Percentiles rank a stretch among this genome's conserved stretches.
Conservation (phyloP, 2,113 vertebrate species). For the Circaetus cinerascens region DNA sequence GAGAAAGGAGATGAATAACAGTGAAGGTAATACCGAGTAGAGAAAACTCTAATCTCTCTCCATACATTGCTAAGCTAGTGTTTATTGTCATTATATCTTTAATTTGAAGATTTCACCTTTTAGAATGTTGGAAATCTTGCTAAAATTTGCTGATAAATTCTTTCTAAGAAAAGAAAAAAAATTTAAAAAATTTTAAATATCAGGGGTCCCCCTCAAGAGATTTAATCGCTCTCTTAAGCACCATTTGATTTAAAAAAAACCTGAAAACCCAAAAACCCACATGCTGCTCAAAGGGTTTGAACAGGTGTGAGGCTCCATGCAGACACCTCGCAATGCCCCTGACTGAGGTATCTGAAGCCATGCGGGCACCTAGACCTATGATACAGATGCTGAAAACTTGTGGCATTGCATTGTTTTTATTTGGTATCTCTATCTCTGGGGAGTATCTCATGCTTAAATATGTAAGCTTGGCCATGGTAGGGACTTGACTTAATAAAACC, state of each 20-base stretch:
- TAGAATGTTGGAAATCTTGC: background rate
- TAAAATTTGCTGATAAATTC: background rate
- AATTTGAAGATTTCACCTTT: background rate
- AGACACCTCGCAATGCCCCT: background rate
- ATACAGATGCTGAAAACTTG: background rate
- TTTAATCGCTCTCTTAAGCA: background rate
- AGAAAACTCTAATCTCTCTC: background rate
- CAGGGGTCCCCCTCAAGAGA: background rate
- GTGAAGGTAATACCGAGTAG: background rate
- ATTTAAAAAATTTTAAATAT: background rate
- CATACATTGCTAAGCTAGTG: background rate
- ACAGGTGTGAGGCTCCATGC: background rate
- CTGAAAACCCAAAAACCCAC: rapidly evolving
- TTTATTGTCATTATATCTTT: background rate
- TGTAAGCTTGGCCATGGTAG: rapidly evolving
- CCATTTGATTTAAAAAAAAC: background rate
- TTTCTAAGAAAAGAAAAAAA: background rate
- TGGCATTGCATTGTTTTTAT: background rate
- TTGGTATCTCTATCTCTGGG: background rate
- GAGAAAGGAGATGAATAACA: background rate
- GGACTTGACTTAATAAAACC: background rate
- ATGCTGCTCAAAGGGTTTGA: background rate
- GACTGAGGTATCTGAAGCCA: background rate
- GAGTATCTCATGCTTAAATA: background rate
- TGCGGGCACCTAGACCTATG: background rate